Evolutionary conservation across 2,113 vertebrate genomes (phyloP).

Genomic region (Cyprinodon tularosa): DNA sequence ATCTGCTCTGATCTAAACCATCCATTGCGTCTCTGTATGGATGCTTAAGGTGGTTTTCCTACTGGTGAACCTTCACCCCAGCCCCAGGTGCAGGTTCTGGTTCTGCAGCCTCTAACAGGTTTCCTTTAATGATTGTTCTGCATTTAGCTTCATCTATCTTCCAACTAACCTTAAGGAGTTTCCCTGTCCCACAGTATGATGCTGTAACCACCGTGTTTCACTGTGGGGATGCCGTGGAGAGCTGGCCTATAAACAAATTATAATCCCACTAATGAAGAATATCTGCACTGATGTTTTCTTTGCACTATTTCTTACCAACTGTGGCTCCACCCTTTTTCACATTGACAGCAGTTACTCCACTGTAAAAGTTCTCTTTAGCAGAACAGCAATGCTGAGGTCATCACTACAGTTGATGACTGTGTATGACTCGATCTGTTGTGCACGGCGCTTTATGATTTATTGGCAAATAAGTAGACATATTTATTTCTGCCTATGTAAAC

Average conservation of each 20-base stretch:
- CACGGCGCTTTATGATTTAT: not conserved
- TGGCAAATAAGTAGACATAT: constrained; percentile 3
- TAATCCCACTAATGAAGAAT: too few relatives aligned
- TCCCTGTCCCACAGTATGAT: too few relatives aligned
- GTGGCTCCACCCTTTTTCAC: constrained; percentile 31
- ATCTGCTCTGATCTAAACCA: not conserved
- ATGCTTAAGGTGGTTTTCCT: too few relatives aligned
- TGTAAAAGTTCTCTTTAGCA: constrained; percentile 36
- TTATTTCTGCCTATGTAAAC: not conserved
- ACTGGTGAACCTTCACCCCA: too few relatives aligned
- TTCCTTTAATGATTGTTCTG: too few relatives aligned
- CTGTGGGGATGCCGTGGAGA: too few relatives aligned
- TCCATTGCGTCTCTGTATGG: too few relatives aligned
- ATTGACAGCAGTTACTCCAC: constrained; percentile 35
- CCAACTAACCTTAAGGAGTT: too few relatives aligned
- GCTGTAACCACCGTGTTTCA: too few relatives aligned
- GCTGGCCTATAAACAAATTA: too few relatives aligned
- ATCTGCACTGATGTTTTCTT: not conserved
- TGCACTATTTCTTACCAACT: constrained; percentile 10
- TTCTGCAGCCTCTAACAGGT: not conserved
- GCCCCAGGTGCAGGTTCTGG: too few relatives aligned
- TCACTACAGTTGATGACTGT: constrained; percentile 8
- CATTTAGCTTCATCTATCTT: too few relatives aligned
- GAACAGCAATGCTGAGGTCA: constrained; percentile 21
- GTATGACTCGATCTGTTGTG: constrained; percentile 1